Base-by-base conservation (phyloP, 2,113 vertebrate genomes). In the Hippoglossus stenolepis region DNA sequence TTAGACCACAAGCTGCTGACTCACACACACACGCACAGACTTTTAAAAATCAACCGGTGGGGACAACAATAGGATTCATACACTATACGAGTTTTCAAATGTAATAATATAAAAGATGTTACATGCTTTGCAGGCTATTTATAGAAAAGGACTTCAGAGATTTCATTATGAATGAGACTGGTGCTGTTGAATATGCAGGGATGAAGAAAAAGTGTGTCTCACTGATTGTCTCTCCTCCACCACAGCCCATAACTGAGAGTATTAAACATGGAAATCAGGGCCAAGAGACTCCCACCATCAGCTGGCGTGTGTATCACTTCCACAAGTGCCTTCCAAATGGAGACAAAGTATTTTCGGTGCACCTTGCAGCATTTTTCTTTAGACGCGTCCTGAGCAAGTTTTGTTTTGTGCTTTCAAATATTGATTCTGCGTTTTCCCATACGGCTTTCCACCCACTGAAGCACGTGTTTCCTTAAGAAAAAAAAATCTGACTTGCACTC, bases 1-100 rank as follows among this genome's bases (percentile, higher is more conserved):
- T 92, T 84, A 87, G 85, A 83, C 65, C 79, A 85, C 69, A 88
- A 92, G 82, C 81, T 89, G 92, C 93, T 95, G 93, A 94, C 74
- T 61, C 72, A 80, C 61, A 82, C 72, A 80, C 54, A 62, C 65
- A 28, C 21, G 24, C 21, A 23, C 35, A 60, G 54, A 61, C 70
- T 65, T 76, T 57, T 20, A 28, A 58, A 87, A 87, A 84, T 28
- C 72, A 84, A 86, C 68, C 72, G 61, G 56, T 38, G 60, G 72
- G 79, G 57, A 60, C 49, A 87, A 82, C 87, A 84, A 90, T 78
- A 69, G 82, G 69, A 60, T 60, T 72, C 51, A 66, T 75, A 23
- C 35, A 38, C 49, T 4, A 1, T 43, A 49, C 49, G 38, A 11
- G 54, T 75, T 83, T 76, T 59, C 20, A 45, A 79, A 84, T 49